phyloP scores from a whole-genome alignment of 2,888 invertebrate species.

The Limenitis camilla region DNA sequence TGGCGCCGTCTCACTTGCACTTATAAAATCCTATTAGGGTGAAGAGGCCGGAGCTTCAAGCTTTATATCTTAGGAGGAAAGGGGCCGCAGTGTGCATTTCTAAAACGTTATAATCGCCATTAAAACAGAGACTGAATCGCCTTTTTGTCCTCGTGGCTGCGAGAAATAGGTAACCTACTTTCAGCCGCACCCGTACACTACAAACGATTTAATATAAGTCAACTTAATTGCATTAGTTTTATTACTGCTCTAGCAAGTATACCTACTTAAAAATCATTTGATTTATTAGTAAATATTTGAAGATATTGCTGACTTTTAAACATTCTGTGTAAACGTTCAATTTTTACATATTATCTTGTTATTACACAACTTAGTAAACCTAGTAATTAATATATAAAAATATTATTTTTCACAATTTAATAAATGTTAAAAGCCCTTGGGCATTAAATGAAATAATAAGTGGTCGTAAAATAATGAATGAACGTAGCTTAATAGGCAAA shows the following conservation, averaged over 20 bases:
- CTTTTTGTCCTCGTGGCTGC: slow-evolving; percentile 40
- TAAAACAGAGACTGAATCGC: slow-evolving; percentile 39
- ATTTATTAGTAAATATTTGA: no score
- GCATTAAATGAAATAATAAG: slow-evolving; percentile 16
- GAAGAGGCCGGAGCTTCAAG: slow-evolving; percentile 25
- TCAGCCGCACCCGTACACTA: slow-evolving; percentile 50
- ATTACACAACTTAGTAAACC: neutral
- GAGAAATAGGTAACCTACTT: slow-evolving; percentile 70
- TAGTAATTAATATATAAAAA: neutral
- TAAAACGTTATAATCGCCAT: slow-evolving; percentile 46
- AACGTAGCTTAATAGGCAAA: slow-evolving; percentile 19
- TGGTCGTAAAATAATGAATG: slow-evolving; percentile 23
- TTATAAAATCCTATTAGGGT: neutral
- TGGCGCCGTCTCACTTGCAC: slow-evolving; percentile 6
- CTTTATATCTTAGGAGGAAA: slow-evolving; percentile 31
- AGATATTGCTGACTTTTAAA: neutral
- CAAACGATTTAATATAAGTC: slow-evolving; percentile 38
- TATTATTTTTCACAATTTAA: neutral
- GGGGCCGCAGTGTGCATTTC: slow-evolving; percentile 45
- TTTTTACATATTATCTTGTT: slow-evolving; percentile 8
- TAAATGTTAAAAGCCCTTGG: slow-evolving; percentile 8
- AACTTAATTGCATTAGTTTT: slow-evolving; percentile 55
- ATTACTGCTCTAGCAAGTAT: slow-evolving; percentile 15
- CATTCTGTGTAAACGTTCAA: slow-evolving; percentile 1
- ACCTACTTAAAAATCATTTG: no score